Percentiles rank a stretch among this genome's conserved stretches.
phyloP scores from a whole-genome alignment of 2,113 vertebrate species.

The Riparia riparia region DNA sequence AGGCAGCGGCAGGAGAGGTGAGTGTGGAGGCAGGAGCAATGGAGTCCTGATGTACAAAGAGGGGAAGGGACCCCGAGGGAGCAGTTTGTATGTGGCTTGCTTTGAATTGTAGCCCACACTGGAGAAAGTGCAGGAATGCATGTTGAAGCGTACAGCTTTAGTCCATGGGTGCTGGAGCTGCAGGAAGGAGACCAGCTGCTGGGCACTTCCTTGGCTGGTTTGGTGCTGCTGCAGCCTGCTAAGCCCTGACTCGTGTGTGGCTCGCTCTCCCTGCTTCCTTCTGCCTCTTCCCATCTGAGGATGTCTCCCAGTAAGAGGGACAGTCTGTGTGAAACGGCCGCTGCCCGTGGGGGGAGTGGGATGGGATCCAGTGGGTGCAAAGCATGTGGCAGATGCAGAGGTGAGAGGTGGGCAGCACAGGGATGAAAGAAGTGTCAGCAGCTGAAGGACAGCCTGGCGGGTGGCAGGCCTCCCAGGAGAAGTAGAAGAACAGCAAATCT shows the following conservation, averaged over 20 bases:
- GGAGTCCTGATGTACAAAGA: not conserved
- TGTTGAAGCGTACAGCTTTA: not conserved
- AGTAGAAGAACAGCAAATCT: not conserved
- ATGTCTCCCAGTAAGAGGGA: not conserved
- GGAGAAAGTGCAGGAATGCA: not conserved
- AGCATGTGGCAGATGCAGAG: not conserved
- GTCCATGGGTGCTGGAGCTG: not conserved
- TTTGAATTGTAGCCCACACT: not conserved
- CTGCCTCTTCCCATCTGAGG: not conserved
- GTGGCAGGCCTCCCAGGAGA: not conserved
- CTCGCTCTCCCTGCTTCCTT: not conserved
- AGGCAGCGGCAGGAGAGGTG: not conserved
- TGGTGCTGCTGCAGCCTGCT: not conserved
- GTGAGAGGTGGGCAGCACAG: not conserved
- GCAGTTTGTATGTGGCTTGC: not conserved
- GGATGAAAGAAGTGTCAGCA: not conserved
- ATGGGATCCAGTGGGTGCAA: not conserved
- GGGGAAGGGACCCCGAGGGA: not conserved
- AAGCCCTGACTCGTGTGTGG: not conserved
- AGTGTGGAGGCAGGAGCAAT: accelerated
- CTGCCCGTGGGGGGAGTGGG: accelerated
- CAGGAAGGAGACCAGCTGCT: not conserved
- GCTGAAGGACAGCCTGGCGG: not conserved
- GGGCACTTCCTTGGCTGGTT: not conserved
- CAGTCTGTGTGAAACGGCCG: not conserved